Evolutionary conservation across 1,140 invertebrate genomes (phyloP).

Genomic region (Drosophila tropicalis): DNA sequence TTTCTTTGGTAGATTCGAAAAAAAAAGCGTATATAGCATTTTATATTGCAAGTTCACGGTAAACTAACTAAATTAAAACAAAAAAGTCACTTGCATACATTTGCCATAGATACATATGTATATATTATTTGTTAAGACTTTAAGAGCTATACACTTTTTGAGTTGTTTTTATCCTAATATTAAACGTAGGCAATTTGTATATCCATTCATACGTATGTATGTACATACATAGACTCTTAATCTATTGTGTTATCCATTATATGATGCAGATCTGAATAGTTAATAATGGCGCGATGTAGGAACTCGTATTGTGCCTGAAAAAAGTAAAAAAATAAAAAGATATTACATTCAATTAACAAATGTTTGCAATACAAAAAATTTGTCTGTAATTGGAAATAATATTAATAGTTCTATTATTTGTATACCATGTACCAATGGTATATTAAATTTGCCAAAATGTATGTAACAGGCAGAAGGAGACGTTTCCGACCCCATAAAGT

Average conservation of each 20-base stretch:
- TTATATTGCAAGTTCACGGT: constrained; percentile 63
- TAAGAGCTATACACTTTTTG: constrained; percentile 69
- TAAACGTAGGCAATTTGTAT: constrained; percentile 29
- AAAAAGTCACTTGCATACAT: constrained; percentile 58
- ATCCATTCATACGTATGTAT: constrained; percentile 39
- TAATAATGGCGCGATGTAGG: constrained; percentile 93
- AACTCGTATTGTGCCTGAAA: constrained; percentile 96
- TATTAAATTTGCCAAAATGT: too few species aligned
- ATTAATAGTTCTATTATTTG: too few species aligned
- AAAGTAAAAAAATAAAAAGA: constrained; percentile 8
- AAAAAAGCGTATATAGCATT: constrained; percentile 60
- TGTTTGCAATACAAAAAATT: too few species aligned
- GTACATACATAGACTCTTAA: constrained; percentile 60
- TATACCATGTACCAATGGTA: too few species aligned
- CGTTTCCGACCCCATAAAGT: too few species aligned
- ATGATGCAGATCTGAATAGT: constrained; percentile 94
- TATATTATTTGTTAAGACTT: constrained; percentile 65
- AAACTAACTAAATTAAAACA: constrained; percentile 67
- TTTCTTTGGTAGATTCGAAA: constrained; percentile 77
- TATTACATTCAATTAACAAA: not conserved
- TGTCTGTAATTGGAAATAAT: too few species aligned
- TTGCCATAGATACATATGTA: constrained; percentile 47
- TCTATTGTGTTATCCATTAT: constrained; percentile 84
- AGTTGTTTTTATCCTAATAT: constrained; percentile 44
- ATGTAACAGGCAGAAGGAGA: too few species aligned